These are phyloP conservation scores for Coelogynopora nodosa DNA, from an alignment of 2,888 invertebrate species.

Conservation along the genomic window DNA sequence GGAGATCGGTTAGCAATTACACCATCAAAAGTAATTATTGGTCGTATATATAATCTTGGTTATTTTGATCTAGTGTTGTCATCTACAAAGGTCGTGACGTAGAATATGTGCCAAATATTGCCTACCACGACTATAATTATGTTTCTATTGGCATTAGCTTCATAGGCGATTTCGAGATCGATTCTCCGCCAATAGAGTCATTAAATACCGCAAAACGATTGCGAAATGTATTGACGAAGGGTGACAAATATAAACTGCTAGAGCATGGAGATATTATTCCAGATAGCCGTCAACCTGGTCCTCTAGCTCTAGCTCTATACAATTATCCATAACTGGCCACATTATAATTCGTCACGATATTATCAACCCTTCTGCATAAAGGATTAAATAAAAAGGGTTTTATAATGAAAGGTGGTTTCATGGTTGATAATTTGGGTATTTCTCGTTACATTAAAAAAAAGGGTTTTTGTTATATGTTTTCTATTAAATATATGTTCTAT, in stretches of 20 bases:
- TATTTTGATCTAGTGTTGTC: not conserved
- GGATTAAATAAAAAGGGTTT: too few relatives aligned
- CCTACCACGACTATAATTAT: not conserved
- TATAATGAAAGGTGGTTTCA: too few relatives aligned
- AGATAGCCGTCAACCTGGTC: not conserved
- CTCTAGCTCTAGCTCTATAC: not conserved
- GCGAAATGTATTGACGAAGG: not conserved
- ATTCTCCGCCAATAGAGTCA: not conserved
- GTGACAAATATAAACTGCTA: not conserved
- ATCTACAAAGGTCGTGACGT: not conserved
- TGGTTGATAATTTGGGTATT: too few relatives aligned
- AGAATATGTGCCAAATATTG: not conserved
- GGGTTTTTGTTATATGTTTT: too few relatives aligned
- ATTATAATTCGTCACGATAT: too few relatives aligned
- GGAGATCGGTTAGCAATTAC: not conserved
- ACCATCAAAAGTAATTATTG: not conserved
- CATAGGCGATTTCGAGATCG: not conserved
- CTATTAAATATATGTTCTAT: too few relatives aligned
- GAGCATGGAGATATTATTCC: not conserved
- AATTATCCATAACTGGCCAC: not conserved
- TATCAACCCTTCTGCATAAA: too few relatives aligned
- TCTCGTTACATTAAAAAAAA: too few relatives aligned
- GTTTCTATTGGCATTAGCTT: not conserved
- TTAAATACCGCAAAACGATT: not conserved
- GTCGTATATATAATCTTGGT: not conserved